Conservation (phyloP, 2,113 vertebrate genomes). For the Caranx ignobilis region DNA sequence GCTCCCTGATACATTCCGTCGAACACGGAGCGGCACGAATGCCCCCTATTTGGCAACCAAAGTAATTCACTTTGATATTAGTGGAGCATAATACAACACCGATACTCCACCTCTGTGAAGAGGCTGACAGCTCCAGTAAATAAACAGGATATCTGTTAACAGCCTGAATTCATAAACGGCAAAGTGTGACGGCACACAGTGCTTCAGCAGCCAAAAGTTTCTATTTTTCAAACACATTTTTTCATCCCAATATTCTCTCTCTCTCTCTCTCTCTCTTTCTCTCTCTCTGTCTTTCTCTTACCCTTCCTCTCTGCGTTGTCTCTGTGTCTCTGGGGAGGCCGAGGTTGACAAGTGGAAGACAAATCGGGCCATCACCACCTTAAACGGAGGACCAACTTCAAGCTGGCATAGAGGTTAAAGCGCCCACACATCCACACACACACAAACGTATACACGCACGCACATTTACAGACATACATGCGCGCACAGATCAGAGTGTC, state of each 20-base stretch:
- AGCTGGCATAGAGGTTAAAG: constrained; percentile 58
- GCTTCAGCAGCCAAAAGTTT: neutral
- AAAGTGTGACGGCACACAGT: neutral
- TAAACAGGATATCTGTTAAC: constrained; percentile 23
- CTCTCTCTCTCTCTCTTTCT: neutral
- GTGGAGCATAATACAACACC: neutral
- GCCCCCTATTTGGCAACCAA: neutral
- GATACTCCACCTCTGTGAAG: neutral
- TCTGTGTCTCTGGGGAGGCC: constrained; percentile 39
- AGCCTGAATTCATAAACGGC: constrained; percentile 29
- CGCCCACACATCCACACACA: constrained; percentile 24
- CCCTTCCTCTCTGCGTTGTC: neutral
- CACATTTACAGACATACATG: neutral
- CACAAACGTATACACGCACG: constrained; percentile 6
- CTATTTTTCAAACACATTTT: neutral
- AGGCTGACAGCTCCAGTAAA: constrained; percentile 19
- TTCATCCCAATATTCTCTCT: neutral
- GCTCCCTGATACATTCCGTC: neutral
- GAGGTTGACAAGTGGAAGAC: constrained; percentile 73
- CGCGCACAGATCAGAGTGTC: constrained; percentile 49
- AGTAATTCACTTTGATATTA: constrained; percentile 12
- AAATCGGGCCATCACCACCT: constrained; percentile 63
- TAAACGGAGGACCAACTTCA: constrained; percentile 52
- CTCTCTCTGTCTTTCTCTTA: neutral
- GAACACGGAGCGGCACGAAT: neutral